Base-by-base conservation (phyloP, 2,113 vertebrate genomes). In the Bostrychus sinensis region DNA sequence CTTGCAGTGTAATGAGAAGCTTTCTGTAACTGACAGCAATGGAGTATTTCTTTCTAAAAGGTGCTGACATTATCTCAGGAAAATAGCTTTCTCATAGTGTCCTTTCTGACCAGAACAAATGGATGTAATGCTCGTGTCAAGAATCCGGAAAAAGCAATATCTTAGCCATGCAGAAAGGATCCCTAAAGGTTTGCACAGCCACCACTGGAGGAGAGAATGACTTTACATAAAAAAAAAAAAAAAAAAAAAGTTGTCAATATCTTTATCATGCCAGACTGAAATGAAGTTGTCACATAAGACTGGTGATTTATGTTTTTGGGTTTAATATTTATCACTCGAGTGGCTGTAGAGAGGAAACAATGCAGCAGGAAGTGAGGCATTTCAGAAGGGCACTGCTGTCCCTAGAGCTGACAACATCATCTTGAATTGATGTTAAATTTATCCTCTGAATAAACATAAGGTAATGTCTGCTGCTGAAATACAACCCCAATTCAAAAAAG, bases 51-150 rank as follows among this genome's bases (percentile, higher is more conserved):
- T 32, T n/a, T 54, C 50, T 30, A 32, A 54, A 32, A 54, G 50
- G 16, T 54, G 50, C 50, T 54, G 28, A 32, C 19, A 16, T 14
- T 41, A 20, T 42, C 30, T 50, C 13, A n/a, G 37, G 22, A 48
- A 46, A 53, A 38, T 55, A 25, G 30, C 30, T 56, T 54, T 38
- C 45, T 45, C 72, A 28, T 8, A 28, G 13, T 55, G 66, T 60
- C 62, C 51, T 57, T 51, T 66, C 37, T 25, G 14, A 51, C 13
- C 17, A 60, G 11, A 65, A 20, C 34, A 23, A 60, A 8, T 53
- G 19, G 30, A 62, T 43, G 62, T 8, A 38, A 56, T 55, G 56
- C 22, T 13, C 43, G 14, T 57, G 20, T 66, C 26, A 17, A 32
- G 48, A 32, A 42, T 51, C 20, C 5, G 17, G 53, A 36, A 55